Conservation (phyloP, 2,113 vertebrate species). For the Sterna hirundo region DNA sequence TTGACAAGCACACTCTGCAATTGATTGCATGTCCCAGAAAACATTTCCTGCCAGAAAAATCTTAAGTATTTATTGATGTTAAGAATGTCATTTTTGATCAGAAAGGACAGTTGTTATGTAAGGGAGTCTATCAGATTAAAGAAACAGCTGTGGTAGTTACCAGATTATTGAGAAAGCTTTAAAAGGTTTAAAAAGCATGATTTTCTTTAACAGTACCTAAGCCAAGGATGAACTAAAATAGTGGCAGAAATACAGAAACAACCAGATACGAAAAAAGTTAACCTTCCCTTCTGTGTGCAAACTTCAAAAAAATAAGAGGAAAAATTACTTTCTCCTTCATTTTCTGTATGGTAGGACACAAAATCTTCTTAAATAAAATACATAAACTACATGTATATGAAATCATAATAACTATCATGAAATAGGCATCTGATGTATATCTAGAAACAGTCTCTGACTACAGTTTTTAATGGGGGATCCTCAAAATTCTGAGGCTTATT, state of each 20-base stretch:
- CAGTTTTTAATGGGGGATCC: not conserved
- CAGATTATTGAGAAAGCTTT: constrained; percentile 35
- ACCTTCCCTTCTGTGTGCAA: not conserved
- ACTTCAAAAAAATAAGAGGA: not conserved
- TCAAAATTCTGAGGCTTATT: not conserved
- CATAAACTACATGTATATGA: not conserved
- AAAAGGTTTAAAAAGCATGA: not conserved
- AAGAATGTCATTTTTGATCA: constrained; percentile 69
- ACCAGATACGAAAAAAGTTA: not conserved
- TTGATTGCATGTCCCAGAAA: constrained; percentile 53
- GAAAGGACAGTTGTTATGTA: constrained; percentile 33
- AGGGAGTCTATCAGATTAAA: constrained; percentile 54
- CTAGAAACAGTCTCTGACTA: not conserved
- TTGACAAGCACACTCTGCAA: constrained; percentile 53
- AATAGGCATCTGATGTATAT: not conserved
- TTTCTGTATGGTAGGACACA: not conserved
- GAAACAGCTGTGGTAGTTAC: constrained; percentile 43
- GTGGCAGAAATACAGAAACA: not conserved
- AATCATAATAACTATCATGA: not conserved
- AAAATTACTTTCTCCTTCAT: not conserved
- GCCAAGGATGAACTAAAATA: constrained; percentile 13
- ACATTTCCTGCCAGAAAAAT: constrained; percentile 66
- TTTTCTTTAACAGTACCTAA: constrained; percentile 45
- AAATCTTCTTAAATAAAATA: not conserved
- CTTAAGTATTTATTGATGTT: constrained; percentile 56